A percentile compares a stretch with the other conserved stretches of the same genome.
phyloP scores from a whole-genome alignment of 2,888 invertebrate genomes.

The Conomelus anceps region DNA sequence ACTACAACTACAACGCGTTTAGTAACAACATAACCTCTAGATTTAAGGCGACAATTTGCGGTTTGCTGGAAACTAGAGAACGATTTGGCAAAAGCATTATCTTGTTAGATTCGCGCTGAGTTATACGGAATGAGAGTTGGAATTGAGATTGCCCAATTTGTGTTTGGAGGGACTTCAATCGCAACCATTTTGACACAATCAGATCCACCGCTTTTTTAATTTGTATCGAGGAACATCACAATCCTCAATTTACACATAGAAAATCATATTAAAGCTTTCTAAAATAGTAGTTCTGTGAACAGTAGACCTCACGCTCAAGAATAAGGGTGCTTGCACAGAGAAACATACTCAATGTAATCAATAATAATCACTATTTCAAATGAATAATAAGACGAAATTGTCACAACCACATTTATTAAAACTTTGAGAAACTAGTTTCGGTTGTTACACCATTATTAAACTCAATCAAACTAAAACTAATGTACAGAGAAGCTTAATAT shows the following conservation, averaged over 20 bases:
- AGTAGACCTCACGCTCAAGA: too few relatives aligned
- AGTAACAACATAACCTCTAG: background rate
- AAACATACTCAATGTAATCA: too few relatives aligned
- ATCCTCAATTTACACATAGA: background rate
- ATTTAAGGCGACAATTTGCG: background rate
- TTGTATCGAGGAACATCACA: background rate
- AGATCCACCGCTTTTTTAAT: background rate
- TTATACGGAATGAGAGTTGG: background rate
- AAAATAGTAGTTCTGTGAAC: too few relatives aligned
- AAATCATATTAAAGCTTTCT: background rate
- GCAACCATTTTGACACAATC: background rate
- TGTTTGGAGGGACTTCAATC: too few relatives aligned
- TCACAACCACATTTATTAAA: too few relatives aligned
- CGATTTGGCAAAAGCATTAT: background rate
- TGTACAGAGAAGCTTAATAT: too few relatives aligned
- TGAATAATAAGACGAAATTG: too few relatives aligned
- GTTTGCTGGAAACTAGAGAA: background rate
- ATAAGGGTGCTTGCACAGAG: too few relatives aligned
- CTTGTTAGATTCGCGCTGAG: background rate
- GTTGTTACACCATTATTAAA: too few relatives aligned
- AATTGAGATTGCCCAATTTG: background rate
- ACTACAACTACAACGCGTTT: background rate
- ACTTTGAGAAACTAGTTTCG: too few relatives aligned
- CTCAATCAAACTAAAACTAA: too few relatives aligned
- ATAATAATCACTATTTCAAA: too few relatives aligned